phyloP scores from a whole-genome alignment of 2,797 vertebrate species.

The Halcyon leucocephala region DNA sequence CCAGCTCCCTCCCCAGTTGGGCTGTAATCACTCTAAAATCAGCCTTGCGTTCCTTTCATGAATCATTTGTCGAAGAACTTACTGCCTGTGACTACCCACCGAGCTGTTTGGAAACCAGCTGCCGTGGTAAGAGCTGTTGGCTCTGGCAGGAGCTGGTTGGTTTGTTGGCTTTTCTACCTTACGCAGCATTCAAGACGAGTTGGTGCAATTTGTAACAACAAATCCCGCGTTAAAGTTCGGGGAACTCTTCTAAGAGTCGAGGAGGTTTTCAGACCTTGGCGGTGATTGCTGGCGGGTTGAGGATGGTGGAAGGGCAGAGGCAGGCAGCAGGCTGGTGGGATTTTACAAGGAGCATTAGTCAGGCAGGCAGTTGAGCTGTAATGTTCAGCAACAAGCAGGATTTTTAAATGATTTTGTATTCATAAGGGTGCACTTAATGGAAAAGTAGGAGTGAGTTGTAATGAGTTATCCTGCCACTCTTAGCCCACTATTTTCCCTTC shows the following conservation, averaged over 20 bases:
- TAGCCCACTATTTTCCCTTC: not conserved
- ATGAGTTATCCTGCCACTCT: not conserved
- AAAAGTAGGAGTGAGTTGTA: not conserved
- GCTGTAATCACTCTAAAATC: not conserved
- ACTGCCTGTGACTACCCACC: accelerated
- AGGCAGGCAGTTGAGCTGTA: not conserved
- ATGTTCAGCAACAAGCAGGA: not conserved
- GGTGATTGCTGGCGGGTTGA: not conserved
- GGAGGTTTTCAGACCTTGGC: not conserved
- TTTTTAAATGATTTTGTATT: not conserved
- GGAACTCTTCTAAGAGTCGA: not conserved
- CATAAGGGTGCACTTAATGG: not conserved
- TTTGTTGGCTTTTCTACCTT: not conserved
- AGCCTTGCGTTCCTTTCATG: not conserved
- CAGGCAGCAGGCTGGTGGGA: not conserved
- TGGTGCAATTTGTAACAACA: not conserved
- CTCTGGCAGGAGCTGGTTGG: accelerated
- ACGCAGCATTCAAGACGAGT: accelerated
- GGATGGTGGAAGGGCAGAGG: not conserved
- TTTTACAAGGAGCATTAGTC: not conserved
- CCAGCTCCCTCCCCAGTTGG: not conserved
- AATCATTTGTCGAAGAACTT: not conserved
- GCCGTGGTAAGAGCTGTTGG: not conserved
- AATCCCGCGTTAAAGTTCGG: not conserved
- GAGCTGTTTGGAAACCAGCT: not conserved